Evolutionary conservation across 35 echinoderm and acorn worm species (phyloP), one percentile per base, ranked within the genome.

Genomic region (Heliocidaris tuberculata): DNA sequence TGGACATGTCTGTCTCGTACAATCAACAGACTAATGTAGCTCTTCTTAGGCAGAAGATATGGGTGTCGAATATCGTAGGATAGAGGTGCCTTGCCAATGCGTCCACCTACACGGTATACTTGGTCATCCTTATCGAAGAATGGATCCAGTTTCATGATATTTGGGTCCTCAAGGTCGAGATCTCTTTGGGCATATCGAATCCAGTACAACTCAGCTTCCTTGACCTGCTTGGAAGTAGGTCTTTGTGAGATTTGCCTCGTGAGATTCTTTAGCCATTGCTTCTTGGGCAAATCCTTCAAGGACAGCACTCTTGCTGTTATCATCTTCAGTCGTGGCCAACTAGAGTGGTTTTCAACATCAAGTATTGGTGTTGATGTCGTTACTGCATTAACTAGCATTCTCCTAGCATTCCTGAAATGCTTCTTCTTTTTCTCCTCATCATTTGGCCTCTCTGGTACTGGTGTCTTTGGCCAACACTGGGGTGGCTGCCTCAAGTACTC

Each of bases 121-220:
- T 94, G 94, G 5, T 97, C 95, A 32, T 95, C 88, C 60, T 97
- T 94, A 85, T 97, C 97, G 13, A 96, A 96, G 91, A 96, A 96
- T 32, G 95, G 95, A 95, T 97, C 90, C 2, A 97, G 47, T 48
- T 95, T 97, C 95, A 97, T 92, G 17, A 97, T 93, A 32, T 97
- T 95, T 2, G 86, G 93, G 94, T 97, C 93, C 13, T 50, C 5
- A 50, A 50, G 9, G 49, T 50, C 9, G 9, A 50, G 4, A 9
- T 50, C 49, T 59, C 47, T 94, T 93, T 96, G 88, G 15, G 94
- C 94, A 42, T 96, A 85, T 35, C 94, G 94, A 15, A 96, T 93
- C 94, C 94, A 96, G 71, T 95, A 96, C 88, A 95, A 86, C 61
- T 96, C 96, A 31, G 96, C 93, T 71, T 94, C 94, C 35, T 50